Conservation (phyloP, 2,888 invertebrate species). For the Liodrosophila aerea region DNA sequence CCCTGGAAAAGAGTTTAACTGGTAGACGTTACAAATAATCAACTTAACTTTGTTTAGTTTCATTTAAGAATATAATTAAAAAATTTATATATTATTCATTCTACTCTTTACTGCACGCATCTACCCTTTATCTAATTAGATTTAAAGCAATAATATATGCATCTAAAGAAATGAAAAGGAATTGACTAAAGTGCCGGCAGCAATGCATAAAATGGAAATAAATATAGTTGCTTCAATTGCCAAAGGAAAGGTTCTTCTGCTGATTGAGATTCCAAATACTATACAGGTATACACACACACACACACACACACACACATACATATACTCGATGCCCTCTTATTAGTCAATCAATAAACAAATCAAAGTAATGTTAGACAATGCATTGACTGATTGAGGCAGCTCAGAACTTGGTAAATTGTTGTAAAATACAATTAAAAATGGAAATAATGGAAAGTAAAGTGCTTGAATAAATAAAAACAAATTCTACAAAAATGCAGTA, state of each 20-base stretch:
- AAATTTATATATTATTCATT: no score
- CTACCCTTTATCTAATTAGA: background rate
- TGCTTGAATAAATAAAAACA: no score
- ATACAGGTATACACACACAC: slow-evolving; percentile 18
- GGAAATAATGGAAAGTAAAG: no score
- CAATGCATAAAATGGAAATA: slow-evolving; percentile 36
- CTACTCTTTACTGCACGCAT: no score
- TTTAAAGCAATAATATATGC: slow-evolving; percentile 3
- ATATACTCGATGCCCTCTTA: background rate
- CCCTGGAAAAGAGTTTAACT: no score
- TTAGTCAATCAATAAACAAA: slow-evolving; percentile 25
- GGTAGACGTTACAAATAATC: no score
- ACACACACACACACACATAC: no score
- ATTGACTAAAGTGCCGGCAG: slow-evolving; percentile 16
- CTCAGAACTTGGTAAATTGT: slow-evolving; percentile 19
- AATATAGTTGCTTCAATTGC: slow-evolving; percentile 35
- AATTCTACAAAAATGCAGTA: no score
- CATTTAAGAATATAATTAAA: no score
- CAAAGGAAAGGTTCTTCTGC: slow-evolving; percentile 20
- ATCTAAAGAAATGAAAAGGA: slow-evolving; percentile 20
- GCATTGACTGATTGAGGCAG: slow-evolving; percentile 4
- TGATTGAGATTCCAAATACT: slow-evolving; percentile 17
- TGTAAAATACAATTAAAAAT: no score
- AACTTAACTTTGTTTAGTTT: no score
- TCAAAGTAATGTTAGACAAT: slow-evolving; percentile 17